Evolutionary conservation across 2,113 vertebrate species (phyloP), one percentile per base, ranked within the genome.

Genomic region (Scortum barcoo): DNA sequence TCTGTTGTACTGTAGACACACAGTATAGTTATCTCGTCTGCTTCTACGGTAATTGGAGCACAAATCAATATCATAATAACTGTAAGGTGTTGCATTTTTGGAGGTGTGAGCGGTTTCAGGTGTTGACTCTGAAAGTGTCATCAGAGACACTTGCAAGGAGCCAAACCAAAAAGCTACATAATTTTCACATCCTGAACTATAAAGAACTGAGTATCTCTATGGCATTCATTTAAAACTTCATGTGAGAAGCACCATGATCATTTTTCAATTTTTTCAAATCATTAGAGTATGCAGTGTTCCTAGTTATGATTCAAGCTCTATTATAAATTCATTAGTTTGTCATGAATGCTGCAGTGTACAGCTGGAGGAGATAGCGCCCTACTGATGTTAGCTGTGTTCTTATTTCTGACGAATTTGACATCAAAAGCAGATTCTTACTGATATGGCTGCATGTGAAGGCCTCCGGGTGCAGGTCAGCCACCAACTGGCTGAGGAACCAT

Each of bases 401-500:
- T 30, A 58, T 6, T 38, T 17, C 48, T 72, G 74, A 81, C 46
- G 10, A 62, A 63, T 81, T 44, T 73, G 22, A 78, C 10, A 62
- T 57, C 33, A 70, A 53, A 79, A 66, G 24, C 40, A 28, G 22
- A 16, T 75, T 51, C 7, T 53, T 6, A 2, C 57, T 74, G 20
- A 56, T 24, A 12, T 71, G 48, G 30, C 53, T 33, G 72, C 42
- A 50, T 72, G 69, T 50, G 14, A 56, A 54, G 78, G 53, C 60
- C 78, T 82, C 76, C 72, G 76, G 44, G 24, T 76, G 57, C 67
- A 66, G 80, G 72, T 76, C 2, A 7, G 62, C 51, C 70, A 50
- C 65, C 81, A 54, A 58, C 84, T 79, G 80, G 78, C 71, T 62
- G 84, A 89, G 68, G 66, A 78, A 60, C 74, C 87, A 65, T 50